These are phyloP conservation scores for Takifugu rubripes DNA, from an alignment of 2,797 vertebrate genomes.

Conservation along the genomic window DNA sequence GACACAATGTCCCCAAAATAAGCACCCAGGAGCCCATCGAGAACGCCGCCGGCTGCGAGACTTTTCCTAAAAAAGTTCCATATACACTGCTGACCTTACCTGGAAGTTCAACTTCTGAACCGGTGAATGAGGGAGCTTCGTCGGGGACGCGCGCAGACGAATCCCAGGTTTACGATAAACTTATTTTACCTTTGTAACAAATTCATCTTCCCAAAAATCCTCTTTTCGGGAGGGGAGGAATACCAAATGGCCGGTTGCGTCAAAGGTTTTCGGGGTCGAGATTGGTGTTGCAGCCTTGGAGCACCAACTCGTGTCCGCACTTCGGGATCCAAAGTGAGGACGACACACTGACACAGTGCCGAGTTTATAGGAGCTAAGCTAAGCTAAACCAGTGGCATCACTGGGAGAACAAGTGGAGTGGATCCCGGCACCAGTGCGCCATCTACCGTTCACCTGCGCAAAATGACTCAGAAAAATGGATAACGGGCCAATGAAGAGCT, in stretches of 20 bases:
- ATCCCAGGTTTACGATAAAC: slow-evolving; percentile 45
- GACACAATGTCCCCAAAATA: slow-evolving; percentile 2
- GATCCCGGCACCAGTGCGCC: slow-evolving; percentile 33
- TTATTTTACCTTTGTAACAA: slow-evolving; percentile 37
- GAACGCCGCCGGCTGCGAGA: fast-evolving
- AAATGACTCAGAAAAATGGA: too few species aligned
- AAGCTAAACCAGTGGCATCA: slow-evolving; percentile 45
- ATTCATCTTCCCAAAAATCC: not conserved
- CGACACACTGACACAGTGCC: slow-evolving; percentile 44
- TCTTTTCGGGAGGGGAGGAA: not conserved
- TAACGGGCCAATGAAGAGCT: too few species aligned
- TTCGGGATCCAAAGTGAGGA: slow-evolving; percentile 17
- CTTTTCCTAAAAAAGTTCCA: not conserved
- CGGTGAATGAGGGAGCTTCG: slow-evolving; percentile 42
- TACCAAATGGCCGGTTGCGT: not conserved
- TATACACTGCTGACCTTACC: slow-evolving; percentile 43
- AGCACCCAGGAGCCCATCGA: not conserved
- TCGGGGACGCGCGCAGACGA: slow-evolving; percentile 45
- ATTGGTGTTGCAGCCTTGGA: too few species aligned
- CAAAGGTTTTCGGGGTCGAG: not conserved
- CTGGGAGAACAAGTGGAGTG: slow-evolving; percentile 31
- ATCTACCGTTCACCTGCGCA: slow-evolving; percentile 32
- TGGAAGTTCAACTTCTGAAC: slow-evolving; percentile 50
- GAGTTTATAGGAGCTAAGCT: slow-evolving; percentile 63
- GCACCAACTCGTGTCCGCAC: slow-evolving; percentile 16